Conservation (phyloP, 2,888 invertebrate species). For the Drosophila quinaria region DNA sequence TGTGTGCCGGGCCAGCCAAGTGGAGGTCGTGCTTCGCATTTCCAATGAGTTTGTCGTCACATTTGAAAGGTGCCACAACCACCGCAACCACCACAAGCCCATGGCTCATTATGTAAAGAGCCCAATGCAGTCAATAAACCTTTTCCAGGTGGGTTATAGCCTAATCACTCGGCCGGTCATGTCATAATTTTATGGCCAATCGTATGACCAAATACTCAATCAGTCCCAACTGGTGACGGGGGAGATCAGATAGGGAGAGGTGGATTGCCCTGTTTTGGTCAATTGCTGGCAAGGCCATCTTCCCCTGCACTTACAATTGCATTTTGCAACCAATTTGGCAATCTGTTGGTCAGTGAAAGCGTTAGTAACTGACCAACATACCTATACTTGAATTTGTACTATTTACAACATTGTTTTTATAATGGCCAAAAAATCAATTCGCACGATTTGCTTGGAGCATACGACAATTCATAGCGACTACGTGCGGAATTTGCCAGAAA, state of each 20-base stretch:
- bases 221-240: conserved; percentile 22
- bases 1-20: conserved; percentile 38
- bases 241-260: neutral
- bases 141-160: conserved; percentile 50
- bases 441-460: conserved; percentile 61
- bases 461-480: conserved; percentile 55
- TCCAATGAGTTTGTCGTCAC: conserved; percentile 65
- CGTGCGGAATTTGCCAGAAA: conserved; percentile 55
- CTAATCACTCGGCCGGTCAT: conserved; percentile 44
- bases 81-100: conserved; percentile 1
- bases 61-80: conserved; percentile 51
- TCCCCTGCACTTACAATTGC: conserved; percentile 26
- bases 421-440: conserved; percentile 62
- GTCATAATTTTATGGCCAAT: conserved; percentile 72
- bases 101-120: conserved; percentile 72
- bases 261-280: conserved; percentile 33
- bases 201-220: conserved; percentile 41
- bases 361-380: conserved; percentile 55
- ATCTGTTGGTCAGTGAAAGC: conserved; percentile 53
- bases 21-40: conserved; percentile 63
- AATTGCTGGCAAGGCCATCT: conserved; percentile 56
- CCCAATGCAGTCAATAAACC: conserved; percentile 66
- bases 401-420: conserved; percentile 39
- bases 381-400: neutral
- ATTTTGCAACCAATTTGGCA: conserved; percentile 63